These are phyloP conservation scores for Trissolcus brochymenae DNA, from an alignment of 2,888 invertebrate species.

Conservation along the genomic window DNA sequence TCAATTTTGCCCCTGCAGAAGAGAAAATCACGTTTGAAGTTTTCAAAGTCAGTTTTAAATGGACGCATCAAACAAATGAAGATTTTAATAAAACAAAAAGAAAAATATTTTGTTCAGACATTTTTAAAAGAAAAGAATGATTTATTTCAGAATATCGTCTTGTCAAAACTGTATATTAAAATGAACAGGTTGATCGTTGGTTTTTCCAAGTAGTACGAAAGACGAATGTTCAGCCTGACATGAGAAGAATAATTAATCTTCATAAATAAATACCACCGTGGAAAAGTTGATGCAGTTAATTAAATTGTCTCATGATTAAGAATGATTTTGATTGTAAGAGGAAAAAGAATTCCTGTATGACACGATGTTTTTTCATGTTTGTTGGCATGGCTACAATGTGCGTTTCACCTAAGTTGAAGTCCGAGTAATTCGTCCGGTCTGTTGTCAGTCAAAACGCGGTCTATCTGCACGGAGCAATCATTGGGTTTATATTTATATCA, in stretches of 20 bases:
- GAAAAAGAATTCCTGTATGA: no score
- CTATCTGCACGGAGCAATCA: slow-evolving; percentile 5
- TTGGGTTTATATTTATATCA: slow-evolving; percentile 4
- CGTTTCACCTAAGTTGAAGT: background rate
- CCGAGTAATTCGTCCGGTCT: background rate
- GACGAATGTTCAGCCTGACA: no score
- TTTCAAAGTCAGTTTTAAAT: background rate
- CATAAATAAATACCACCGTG: no score
- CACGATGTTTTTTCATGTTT: no score
- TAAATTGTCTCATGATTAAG: no score
- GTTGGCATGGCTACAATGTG: no score
- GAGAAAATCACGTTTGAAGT: slow-evolving; percentile 3
- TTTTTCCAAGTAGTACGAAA: no score
- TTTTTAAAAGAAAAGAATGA: background rate
- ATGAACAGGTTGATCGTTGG: background rate
- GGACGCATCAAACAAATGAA: background rate
- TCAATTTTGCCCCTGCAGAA: slow-evolving; percentile 6
- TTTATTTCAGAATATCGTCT: background rate
- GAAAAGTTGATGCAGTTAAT: no score
- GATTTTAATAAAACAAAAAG: no score
- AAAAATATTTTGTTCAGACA: background rate
- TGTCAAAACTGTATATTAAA: slow-evolving; percentile 2
- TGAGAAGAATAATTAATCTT: no score
- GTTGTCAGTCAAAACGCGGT: slow-evolving; percentile 1
- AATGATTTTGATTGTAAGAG: no score